Conservation (phyloP, 2,888 invertebrate species). For the Dromius quadrimaculatus region DNA sequence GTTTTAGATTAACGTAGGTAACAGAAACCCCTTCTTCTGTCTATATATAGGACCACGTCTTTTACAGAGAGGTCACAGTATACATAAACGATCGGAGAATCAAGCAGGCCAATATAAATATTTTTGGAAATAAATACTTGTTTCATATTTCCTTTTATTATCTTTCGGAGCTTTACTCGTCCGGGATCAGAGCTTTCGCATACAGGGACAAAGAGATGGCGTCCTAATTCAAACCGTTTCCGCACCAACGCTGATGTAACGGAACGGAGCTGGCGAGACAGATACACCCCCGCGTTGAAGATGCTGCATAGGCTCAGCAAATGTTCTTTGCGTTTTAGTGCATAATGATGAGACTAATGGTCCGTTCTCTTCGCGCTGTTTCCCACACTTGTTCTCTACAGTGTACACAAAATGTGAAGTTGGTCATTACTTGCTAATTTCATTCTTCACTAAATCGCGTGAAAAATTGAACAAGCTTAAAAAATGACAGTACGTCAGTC, state of each 20-base stretch:
- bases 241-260: constrained; percentile 19
- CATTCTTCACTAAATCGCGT: constrained; percentile 27
- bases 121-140: no score
- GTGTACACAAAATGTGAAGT: not conserved
- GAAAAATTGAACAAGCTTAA: no score
- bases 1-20: no score
- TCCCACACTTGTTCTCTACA: constrained; percentile 7
- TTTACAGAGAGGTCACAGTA: no score
- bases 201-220: not conserved
- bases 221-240: constrained; percentile 20
- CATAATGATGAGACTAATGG: constrained; percentile 34
- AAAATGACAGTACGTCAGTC: no score
- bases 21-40: no score
- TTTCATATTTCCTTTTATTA: no score
- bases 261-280: constrained; percentile 25
- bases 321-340: constrained; percentile 34
- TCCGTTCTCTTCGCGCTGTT: constrained; percentile 27
- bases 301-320: constrained; percentile 1
- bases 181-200: no score
- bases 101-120: no score
- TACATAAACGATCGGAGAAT: no score
- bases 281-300: not conserved
- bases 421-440: constrained; percentile 29
- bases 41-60: no score
- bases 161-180: no score